phyloP scores from a whole-genome alignment of 2,797 vertebrate species.

The Tympanoctomys barrerae region DNA sequence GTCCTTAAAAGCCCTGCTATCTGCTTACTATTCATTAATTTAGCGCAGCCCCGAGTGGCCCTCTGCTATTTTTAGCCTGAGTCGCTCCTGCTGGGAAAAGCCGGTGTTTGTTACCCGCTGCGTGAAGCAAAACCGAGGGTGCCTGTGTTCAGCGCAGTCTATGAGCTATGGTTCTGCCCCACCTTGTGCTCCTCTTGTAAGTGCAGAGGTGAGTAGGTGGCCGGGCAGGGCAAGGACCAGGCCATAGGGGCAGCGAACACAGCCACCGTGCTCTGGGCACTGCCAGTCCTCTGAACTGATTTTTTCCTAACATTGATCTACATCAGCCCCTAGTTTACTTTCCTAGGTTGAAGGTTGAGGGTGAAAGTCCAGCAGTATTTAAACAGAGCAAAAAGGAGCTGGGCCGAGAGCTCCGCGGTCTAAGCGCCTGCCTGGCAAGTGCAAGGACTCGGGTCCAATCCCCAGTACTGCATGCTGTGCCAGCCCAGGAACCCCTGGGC shows the following conservation, averaged over 20 bases:
- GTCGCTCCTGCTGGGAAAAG: constrained; percentile 13
- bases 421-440: too few species aligned
- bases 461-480: too few species aligned
- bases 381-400: not conserved
- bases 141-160: not conserved
- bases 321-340: not conserved
- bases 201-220: not conserved
- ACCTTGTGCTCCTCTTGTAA: not conserved
- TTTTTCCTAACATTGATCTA: not conserved
- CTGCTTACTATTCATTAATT: constrained; percentile 75
- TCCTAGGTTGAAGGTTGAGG: constrained; percentile 10
- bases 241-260: accelerated
- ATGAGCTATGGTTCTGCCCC: not conserved
- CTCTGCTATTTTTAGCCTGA: constrained; percentile 73
- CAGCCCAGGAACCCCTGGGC: too few species aligned
- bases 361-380: not conserved
- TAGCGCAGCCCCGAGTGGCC: constrained; percentile 51
- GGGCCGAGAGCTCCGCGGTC: too few species aligned
- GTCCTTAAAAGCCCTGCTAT: constrained; percentile 44
- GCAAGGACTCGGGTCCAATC: too few species aligned
- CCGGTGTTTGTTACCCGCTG: not conserved
- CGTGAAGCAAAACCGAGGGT: constrained; percentile 1
- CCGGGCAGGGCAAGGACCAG: not conserved
- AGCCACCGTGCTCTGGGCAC: not conserved
- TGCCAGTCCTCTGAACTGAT: not conserved